Conservation (phyloP, 2,888 invertebrate genomes). For the Drosophila infuscata region DNA sequence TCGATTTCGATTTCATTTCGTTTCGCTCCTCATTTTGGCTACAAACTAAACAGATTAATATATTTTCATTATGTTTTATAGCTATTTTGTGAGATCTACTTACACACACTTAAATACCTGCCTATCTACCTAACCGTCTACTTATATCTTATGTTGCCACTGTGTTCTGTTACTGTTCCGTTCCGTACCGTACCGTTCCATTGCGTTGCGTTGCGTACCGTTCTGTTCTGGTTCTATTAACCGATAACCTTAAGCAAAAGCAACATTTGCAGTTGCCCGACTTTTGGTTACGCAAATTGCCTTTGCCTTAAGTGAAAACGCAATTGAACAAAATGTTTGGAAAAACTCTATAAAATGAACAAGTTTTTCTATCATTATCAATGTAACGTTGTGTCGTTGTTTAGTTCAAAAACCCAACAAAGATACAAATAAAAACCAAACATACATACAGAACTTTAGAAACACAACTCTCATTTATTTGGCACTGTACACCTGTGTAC, state of each 20-base stretch:
- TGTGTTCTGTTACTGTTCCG: constrained; percentile 44
- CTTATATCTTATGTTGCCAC: constrained; percentile 37
- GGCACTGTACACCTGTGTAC: constrained; percentile 21
- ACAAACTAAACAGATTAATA: constrained; percentile 15
- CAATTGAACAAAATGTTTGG: constrained; percentile 35
- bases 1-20: constrained; percentile 30
- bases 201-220: constrained; percentile 23
- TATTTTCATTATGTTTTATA: not conserved
- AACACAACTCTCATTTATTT: constrained; percentile 26
- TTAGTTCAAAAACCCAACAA: constrained; percentile 64
- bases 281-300: constrained; percentile 21
- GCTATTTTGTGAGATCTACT: constrained; percentile 13
- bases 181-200: constrained; percentile 9
- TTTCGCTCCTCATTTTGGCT: constrained; percentile 34
- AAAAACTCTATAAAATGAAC: constrained; percentile 39
- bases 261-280: constrained; percentile 20
- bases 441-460: constrained; percentile 14
- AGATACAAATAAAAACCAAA: constrained; percentile 25
- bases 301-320: constrained; percentile 35
- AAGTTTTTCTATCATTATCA: constrained; percentile 59
- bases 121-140: constrained; percentile 47
- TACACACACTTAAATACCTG: constrained; percentile 28
- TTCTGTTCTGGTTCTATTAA: constrained; percentile 36
- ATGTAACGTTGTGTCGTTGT: constrained; percentile 76
- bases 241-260: constrained; percentile 31